A percentile compares a stretch with the other conserved stretches of the same genome.
These are phyloP conservation scores for Synanthedon formicaeformis DNA, from an alignment of 2,888 invertebrate genomes.

Conservation along the genomic window DNA sequence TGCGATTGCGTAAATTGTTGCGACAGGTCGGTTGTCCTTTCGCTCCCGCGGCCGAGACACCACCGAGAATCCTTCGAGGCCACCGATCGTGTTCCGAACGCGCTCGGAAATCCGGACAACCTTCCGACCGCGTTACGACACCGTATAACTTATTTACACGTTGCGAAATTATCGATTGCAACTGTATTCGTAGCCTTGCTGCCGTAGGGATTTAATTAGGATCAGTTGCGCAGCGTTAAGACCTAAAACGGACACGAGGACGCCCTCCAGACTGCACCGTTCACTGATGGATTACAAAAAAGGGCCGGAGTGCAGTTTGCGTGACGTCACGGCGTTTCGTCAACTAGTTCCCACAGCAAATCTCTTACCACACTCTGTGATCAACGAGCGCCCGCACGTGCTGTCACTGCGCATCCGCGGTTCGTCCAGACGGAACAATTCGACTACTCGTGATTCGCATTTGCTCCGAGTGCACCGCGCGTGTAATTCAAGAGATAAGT, in stretches of 20 bases:
- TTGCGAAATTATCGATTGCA: constrained; percentile 71
- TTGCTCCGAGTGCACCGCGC: constrained; percentile 12
- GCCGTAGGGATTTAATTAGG: constrained; percentile 68
- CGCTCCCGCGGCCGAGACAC: constrained; percentile 40
- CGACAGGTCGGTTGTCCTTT: constrained; percentile 35
- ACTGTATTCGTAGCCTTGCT: constrained; percentile 67
- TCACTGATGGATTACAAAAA: constrained; percentile 56
- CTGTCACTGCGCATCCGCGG: constrained; percentile 15
- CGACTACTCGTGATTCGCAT: constrained; percentile 4
- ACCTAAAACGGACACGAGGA: constrained; percentile 68
- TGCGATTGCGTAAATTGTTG: constrained; percentile 9
- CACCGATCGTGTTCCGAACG: constrained; percentile 49
- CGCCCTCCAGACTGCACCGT: constrained; percentile 53
- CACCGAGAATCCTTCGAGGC: constrained; percentile 65
- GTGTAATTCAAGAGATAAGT: constrained; percentile 35
- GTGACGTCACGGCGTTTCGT: constrained; percentile 48
- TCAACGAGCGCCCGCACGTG: constrained; percentile 19
- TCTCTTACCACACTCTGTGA: constrained; percentile 26
- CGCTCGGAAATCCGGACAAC: constrained; percentile 71
- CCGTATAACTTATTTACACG: constrained; percentile 66
- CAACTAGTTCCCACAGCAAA: constrained; percentile 48
- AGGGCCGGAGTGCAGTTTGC: constrained; percentile 38
- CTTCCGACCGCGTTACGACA: constrained; percentile 69
- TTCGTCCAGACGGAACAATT: background rate
- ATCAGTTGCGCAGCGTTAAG: constrained; percentile 59